Evolutionary conservation across 2,888 invertebrate species (phyloP), one percentile per base, ranked within the genome.

Genomic region (Hydraecia micacea): DNA sequence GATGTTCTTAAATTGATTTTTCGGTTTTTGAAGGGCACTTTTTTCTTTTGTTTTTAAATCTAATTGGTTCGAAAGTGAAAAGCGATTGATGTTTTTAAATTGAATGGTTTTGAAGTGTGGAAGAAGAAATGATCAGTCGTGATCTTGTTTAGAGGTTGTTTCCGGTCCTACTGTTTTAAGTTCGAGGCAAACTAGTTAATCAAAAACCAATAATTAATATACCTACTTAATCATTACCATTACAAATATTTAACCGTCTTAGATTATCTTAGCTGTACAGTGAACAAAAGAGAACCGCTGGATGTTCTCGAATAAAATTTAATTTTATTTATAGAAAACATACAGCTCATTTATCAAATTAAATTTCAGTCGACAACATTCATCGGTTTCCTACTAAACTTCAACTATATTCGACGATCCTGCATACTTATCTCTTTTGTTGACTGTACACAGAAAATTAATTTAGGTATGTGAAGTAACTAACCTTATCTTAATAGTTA

Each of bases 11-110:
- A 18, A 36, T 73, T 66, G 49, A 80, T 49, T 79, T 79, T 86
- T 76, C 55, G 7, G 55, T 58, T 75, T 36, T 49, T 18, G 32
- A 52, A 69, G 62, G 77, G 84, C 75, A 84, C 84, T 84, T 75
- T 58, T 81, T 79, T 73, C 67, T 84, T 86, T 86, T 81, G 82
- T 89, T 88, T 89, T 58, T 74, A 72, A 77, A 75, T 87, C 71
- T 75, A 82, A 81, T 86, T 32, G 65, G 49, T 63, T 87, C 73
- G 25, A n/a, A 85, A 79, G 67, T 78, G 46, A 76, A 78, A 76
- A 49, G 49, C 55, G 58, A 58, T 81, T 80, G 68, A 80, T 75
- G 80, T 75, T 81, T 25, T 58, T 68, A 52, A 73, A 73, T 73
- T 73, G 65, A 80, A 49, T 80, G 62, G 46, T 83, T 76, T 77